Conservation (phyloP, 2,797 vertebrate genomes). For the Sphenodon punctatus region DNA sequence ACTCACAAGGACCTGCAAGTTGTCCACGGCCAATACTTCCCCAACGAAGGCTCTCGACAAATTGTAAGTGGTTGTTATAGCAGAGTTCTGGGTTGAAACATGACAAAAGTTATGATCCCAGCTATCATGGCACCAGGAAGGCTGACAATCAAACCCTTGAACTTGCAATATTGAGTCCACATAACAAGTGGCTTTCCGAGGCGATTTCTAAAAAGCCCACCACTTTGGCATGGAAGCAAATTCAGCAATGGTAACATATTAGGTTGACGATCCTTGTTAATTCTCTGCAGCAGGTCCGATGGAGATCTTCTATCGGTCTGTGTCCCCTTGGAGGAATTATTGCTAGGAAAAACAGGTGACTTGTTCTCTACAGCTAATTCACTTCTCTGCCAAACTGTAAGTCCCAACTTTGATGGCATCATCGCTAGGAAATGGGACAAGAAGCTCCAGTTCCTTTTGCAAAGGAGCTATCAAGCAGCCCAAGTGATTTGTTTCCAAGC, state of each 20-base stretch:
- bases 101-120: background rate
- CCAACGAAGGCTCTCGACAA: too few relatives aligned
- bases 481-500: background rate
- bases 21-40: too few relatives aligned
- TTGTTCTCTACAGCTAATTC: background rate
- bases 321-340: background rate
- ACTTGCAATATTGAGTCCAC: background rate
- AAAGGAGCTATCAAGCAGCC: background rate
- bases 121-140: background rate
- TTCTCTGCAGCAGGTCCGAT: too few relatives aligned
- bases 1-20: too few relatives aligned
- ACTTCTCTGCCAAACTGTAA: accelerated
- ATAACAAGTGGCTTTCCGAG: background rate
- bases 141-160: background rate
- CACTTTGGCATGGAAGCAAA: background rate
- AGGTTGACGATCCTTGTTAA: too few relatives aligned
- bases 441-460: background rate
- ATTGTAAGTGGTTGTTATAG: accelerated
- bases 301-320: too few relatives aligned
- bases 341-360: too few relatives aligned
- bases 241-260: background rate
- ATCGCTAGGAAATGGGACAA: background rate
- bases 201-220: background rate
- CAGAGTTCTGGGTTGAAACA: background rate
- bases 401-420: background rate